Base-by-base conservation (phyloP, 2,888 invertebrate genomes). In the Anagyrus pseudococci region DNA sequence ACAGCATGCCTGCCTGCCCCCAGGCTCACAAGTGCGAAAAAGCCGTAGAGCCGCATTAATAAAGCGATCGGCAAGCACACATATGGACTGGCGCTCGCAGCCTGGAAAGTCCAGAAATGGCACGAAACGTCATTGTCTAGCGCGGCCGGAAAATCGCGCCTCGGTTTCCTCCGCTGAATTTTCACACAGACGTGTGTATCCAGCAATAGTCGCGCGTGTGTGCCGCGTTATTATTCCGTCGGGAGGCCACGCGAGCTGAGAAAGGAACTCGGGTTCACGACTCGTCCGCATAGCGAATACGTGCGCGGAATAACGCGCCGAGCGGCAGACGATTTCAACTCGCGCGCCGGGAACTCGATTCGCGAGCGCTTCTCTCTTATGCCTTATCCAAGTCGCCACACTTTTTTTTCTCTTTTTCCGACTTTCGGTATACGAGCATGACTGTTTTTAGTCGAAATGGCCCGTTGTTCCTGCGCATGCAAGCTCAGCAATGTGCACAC, bases 251-350 rank as follows among this genome's bases (percentile, higher is more conserved):
- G n/a, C 13, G 26, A 37, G 26, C 54, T 43, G 26, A 44, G 53
- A 60, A 60, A 60, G 57, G 53, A 60, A 64, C 64, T 59, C 22
- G 53, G 40, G 26, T 52, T 56, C 49, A 15, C 54, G 55, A 23
- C 37, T 56, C 41, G 29, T 20, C 26, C n/a, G n/a, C n/a, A n/a
- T n/a, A n/a, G 19, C 13, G 52, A 33, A 43, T 60, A 64, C 61
- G 64, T 64, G 61, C 53, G 29, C 22, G 40, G 64, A 64, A 64
- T 64, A 26, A 33, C 55, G 47, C 62, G 26, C 41, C 25, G 49
- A 44, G 37, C 47, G 43, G 22, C 53, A 29, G 49, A 57, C 57
- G 52, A 58, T 68, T 67, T 69, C 69, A 67, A 58, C 46, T n/a
- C 62, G 61, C 59, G 10, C 20, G 41, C 33, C 33, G 41, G 15